These are phyloP conservation scores for Crossocerus cetratus DNA, from an alignment of 2,888 invertebrate species.

Conservation along the genomic window DNA sequence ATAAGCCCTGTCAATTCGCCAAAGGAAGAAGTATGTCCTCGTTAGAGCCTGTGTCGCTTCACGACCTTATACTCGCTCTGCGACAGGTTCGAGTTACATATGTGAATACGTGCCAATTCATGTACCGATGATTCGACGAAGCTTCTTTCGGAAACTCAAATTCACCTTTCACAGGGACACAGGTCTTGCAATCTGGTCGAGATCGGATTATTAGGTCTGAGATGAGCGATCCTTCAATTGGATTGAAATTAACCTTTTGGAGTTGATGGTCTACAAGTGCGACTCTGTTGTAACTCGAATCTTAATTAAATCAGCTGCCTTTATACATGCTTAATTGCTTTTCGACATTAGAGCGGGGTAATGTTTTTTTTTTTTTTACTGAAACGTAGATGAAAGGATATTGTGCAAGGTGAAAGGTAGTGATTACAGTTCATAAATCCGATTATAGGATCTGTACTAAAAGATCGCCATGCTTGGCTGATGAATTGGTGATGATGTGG, in stretches of 20 bases:
- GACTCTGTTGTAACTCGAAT: too few relatives aligned
- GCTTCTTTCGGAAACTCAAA: background rate
- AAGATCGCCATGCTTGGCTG: too few relatives aligned
- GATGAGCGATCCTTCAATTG: too few relatives aligned
- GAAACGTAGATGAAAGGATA: constrained; percentile 1
- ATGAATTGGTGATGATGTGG: too few relatives aligned
- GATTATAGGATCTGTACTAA: too few relatives aligned
- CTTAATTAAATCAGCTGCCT: background rate
- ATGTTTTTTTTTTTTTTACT: constrained; percentile 13
- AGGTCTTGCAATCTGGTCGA: background rate
- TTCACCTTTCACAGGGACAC: background rate
- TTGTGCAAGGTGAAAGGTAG: background rate
- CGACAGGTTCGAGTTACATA: background rate
- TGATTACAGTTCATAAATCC: background rate
- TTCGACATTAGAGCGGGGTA: constrained; percentile 22
- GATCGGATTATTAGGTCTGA: background rate
- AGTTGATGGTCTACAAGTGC: too few relatives aligned
- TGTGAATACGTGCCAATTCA: background rate
- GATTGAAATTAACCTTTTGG: too few relatives aligned
- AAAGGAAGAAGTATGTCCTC: background rate
- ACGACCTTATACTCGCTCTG: too few relatives aligned
- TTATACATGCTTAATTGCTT: constrained; percentile 31
- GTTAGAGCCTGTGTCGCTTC: background rate
- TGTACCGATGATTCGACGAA: background rate
- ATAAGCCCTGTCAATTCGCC: background rate